Evolutionary conservation across 2,888 invertebrate species (phyloP), one percentile per base, ranked within the genome.

Genomic region (Chloroclysta siterata): DNA sequence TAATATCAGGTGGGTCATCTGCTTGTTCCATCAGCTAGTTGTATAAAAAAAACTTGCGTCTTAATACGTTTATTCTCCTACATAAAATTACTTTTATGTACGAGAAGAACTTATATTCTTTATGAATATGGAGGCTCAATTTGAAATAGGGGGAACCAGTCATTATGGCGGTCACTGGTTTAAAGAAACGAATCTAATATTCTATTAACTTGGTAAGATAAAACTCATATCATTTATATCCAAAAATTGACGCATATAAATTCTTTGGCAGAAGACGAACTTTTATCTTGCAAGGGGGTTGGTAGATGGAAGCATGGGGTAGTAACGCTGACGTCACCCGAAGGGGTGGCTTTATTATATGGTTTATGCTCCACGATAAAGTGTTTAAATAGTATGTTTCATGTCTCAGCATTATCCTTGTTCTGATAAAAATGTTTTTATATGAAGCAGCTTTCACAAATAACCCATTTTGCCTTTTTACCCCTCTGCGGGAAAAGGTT

Each of bases 291-390:
- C 67, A 63, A 17, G 33, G 52, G 50, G 41, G 36, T 39, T 29
- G 56, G 54, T 60, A 65, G 65, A 39, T 57, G 22, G 22, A 3
- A 54, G 55, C 41, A 52, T 39, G 50, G 58, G 64, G 56, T 57
- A 61, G 60, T 53, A 50, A 14, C 15, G 51, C 51, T 51, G 51
- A 51, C 36, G 51, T 33, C 0, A 15, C 29, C 50, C 29, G 13
- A 14, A 55, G 60, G 58, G 62, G 54, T 54, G 51, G 46, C 14
- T 51, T 57, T 64, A 58, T 63, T 63, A 53, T 62, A 60, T 47
- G 61, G 53, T 65, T 71, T 63, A 69, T 69, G 63, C 57, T 47
- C 55, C 65, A 66, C 60, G 70, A 66, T 69, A 70, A 70, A 69
- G 64, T 63, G 65, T 63, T 67, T 58, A 69, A 69, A 72, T 65